phyloP scores from a whole-genome alignment of 1,140 invertebrate species.

The Diorhabda sublineata region DNA sequence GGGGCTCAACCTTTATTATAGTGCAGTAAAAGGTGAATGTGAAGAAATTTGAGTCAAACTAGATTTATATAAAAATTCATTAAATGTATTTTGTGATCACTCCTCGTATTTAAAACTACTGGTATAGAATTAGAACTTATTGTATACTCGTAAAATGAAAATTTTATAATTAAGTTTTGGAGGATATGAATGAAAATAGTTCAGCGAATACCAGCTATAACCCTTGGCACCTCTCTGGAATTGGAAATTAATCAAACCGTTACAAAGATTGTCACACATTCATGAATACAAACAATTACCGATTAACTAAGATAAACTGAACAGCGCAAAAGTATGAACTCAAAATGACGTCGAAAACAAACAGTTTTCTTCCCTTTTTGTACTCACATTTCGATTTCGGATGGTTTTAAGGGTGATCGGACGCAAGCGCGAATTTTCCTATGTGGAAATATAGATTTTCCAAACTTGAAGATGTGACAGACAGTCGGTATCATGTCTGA shows the following conservation, averaged over 20 bases:
- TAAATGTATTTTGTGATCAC: too few species aligned
- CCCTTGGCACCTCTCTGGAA: not conserved
- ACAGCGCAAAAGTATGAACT: not conserved
- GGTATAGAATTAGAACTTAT: too few species aligned
- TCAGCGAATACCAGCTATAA: constrained; percentile 2
- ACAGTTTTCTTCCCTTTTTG: not conserved
- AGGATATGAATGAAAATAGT: not conserved
- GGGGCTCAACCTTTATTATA: too few species aligned
- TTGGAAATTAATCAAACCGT: not conserved
- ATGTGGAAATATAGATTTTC: not conserved
- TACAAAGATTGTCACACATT: not conserved
- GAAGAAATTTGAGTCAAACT: too few species aligned
- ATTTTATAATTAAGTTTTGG: too few species aligned
- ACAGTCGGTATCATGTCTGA: not conserved
- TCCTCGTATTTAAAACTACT: too few species aligned
- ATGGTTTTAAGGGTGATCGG: not conserved
- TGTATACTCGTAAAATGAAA: too few species aligned
- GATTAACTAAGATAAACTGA: not conserved
- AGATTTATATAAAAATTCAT: too few species aligned
- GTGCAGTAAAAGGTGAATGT: too few species aligned
- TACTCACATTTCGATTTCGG: not conserved
- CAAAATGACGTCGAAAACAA: not conserved
- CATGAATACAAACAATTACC: constrained; percentile 1
- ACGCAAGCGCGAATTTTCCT: not conserved
- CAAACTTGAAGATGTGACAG: not conserved